Evolutionary conservation across 2,888 invertebrate genomes (phyloP).

Genomic region (Lasioglossum oenotherae): DNA sequence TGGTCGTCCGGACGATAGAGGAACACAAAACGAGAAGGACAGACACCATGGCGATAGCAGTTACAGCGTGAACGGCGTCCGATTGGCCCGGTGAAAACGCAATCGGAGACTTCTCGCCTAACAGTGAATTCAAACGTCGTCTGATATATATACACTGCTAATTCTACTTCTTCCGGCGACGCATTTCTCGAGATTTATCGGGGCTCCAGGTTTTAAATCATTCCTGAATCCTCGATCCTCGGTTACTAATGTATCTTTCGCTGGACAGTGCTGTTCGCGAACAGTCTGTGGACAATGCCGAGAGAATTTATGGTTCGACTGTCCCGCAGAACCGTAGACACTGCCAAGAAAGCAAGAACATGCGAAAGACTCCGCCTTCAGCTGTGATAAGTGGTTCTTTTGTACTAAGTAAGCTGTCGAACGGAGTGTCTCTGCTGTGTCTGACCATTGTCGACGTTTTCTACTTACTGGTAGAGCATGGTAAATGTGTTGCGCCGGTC

Average conservation of each 20-base stretch:
- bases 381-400: neutral
- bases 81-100: neutral
- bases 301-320: neutral
- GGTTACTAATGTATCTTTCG: neutral
- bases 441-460: neutral
- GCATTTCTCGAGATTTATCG: neutral
- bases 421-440: neutral
- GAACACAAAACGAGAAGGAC: neutral
- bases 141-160: neutral
- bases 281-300: neutral
- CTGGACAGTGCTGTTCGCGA: neutral
- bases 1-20: neutral
- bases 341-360: neutral
- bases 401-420: neutral
- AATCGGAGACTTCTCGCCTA: slow-evolving; percentile 19
- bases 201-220: neutral
- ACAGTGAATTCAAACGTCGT: neutral
- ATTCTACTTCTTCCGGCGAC: neutral
- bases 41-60: neutral
- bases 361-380: neutral
- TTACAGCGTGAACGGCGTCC: slow-evolving; percentile 5
- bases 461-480: neutral
- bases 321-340: neutral
- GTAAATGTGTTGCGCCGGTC: neutral
- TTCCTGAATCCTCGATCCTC: neutral